Percentiles rank a stretch among this genome's conserved stretches.
These are phyloP conservation scores for Alligator sinensis DNA, from an alignment of 2,113 vertebrate species.

Conservation along the genomic window DNA sequence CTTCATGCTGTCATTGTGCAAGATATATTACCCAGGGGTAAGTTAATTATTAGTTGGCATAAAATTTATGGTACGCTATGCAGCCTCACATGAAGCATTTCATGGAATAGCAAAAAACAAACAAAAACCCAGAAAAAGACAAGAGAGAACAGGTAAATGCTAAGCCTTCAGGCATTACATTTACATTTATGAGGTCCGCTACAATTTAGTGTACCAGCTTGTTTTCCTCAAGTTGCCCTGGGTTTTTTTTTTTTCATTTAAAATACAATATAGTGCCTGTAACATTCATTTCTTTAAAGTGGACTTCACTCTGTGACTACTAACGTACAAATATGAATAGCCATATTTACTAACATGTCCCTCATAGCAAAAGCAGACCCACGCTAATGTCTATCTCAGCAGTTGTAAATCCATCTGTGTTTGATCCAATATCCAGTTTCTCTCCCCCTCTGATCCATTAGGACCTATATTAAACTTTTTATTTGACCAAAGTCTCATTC, in stretches of 20 bases:
- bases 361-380: background rate
- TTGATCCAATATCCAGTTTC: background rate
- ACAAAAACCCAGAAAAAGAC: background rate
- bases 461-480: background rate
- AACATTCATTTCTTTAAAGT: conserved; percentile 29
- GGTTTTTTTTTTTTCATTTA: conserved; percentile 26
- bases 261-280: conserved; percentile 28
- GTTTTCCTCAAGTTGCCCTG: conserved; percentile 54
- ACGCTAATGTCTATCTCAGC: background rate
- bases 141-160: conserved; percentile 28
- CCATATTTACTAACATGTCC: background rate
- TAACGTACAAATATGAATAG: background rate
- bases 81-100: conserved; percentile 31
- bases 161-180: conserved; percentile 46
- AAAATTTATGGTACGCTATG: conserved; percentile 41
- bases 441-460: background rate
- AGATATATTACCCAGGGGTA: conserved; percentile 43
- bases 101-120: conserved; percentile 45
- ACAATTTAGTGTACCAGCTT: conserved; percentile 53
- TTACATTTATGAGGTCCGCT: conserved; percentile 62
- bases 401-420: background rate
- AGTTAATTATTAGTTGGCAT: conserved; percentile 63
- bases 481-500: fast-evolving
- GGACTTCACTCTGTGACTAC: background rate
- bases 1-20: conserved; percentile 23